Evolutionary conservation across 2,797 vertebrate species (phyloP).

Genomic region (Acridotheres tristis): DNA sequence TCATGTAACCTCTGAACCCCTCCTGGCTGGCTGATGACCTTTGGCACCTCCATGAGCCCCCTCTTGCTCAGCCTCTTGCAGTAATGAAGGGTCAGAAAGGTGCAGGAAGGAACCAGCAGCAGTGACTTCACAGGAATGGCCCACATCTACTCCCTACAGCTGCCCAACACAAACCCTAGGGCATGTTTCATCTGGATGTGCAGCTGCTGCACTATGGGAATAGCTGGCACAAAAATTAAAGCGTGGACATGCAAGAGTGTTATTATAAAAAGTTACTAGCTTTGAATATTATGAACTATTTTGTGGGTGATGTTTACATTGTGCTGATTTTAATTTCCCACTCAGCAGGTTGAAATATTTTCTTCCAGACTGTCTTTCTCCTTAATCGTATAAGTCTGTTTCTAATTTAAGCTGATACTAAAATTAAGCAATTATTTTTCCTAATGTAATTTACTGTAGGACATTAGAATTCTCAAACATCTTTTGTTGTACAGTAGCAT

Average conservation of each 20-base stretch:
- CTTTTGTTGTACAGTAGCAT: background rate
- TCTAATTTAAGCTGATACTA: slow-evolving; percentile 25
- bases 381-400: background rate
- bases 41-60: background rate
- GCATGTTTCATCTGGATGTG: background rate
- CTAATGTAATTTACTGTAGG: background rate
- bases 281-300: background rate
- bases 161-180: background rate
- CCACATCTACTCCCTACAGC: background rate
- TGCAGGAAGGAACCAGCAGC: background rate
- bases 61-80: background rate
- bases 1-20: background rate
- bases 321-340: slow-evolving; percentile 41
- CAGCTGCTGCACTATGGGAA: background rate
- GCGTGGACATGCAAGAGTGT: background rate
- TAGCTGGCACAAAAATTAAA: background rate
- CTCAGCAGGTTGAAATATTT: slow-evolving; percentile 41
- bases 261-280: background rate
- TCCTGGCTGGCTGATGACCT: background rate
- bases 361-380: slow-evolving; percentile 1
- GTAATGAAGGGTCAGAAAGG: background rate
- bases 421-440: background rate
- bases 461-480: background rate
- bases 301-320: background rate
- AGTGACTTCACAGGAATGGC: background rate